These are phyloP conservation scores for Micromys minutus DNA, from an alignment of 2,113 vertebrate species.

Conservation along the genomic window DNA sequence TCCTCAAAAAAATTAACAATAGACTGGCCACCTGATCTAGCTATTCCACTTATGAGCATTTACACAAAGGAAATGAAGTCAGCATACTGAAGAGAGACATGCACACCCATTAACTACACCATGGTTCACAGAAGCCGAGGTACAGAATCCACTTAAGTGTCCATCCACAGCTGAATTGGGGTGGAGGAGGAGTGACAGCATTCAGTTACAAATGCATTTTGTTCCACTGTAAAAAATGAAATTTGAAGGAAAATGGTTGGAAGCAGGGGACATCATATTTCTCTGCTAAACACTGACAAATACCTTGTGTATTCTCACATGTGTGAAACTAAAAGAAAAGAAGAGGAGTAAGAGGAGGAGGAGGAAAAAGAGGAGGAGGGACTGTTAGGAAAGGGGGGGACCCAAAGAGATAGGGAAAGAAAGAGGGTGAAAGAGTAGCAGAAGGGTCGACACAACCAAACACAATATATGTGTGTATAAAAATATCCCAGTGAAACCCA, in stretches of 20 bases:
- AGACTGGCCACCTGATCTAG: neutral
- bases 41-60: neutral
- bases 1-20: neutral
- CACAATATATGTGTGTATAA: no score
- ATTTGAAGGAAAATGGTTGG: neutral
- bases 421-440: neutral
- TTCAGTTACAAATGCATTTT: neutral
- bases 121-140: neutral
- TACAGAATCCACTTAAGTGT: neutral
- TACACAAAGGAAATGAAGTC: neutral
- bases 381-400: neutral
- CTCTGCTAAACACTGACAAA: neutral
- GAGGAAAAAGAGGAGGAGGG: neutral
- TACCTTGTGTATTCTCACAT: neutral
- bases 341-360: neutral
- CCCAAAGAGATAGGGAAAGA: neutral
- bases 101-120: neutral
- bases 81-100: neutral
- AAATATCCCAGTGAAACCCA: neutral
- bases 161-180: neutral
- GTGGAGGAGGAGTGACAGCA: neutral
- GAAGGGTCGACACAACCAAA: neutral
- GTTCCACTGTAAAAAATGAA: neutral
- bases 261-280: neutral
- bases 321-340: neutral